A percentile compares a stretch with the other conserved stretches of the same genome.
phyloP scores from a whole-genome alignment of 2,113 vertebrate species.

The Apodemus speciosus region DNA sequence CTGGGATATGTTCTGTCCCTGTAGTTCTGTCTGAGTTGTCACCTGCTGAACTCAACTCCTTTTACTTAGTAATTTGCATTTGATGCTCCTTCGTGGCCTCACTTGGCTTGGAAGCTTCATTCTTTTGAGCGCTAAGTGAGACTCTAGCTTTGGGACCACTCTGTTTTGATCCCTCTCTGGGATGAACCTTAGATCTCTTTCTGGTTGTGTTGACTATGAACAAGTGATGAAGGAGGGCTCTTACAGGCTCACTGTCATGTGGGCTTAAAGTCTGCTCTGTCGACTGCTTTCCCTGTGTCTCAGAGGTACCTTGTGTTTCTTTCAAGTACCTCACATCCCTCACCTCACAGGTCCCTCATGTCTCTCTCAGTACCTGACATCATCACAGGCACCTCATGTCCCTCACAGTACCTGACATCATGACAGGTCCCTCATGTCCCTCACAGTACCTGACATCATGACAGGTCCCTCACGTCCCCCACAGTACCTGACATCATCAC shows the following conservation, averaged over 20 bases:
- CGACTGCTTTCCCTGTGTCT: not conserved
- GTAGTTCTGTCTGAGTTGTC: not conserved
- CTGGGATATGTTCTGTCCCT: not conserved
- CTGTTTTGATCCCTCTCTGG: not conserved
- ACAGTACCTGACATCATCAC: too few species aligned
- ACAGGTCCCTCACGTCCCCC: too few species aligned
- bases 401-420: too few species aligned
- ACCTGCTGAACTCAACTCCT: too few species aligned
- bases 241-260: not conserved
- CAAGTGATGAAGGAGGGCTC: not conserved
- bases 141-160: not conserved
- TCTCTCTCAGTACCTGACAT: not conserved
- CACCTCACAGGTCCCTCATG: not conserved
- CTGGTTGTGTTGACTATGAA: not conserved
- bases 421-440: too few species aligned
- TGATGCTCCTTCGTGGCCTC: not conserved
- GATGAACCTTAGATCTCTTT: not conserved
- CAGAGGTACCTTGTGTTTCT: too few species aligned
- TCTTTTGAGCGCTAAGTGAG: not conserved
- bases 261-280: not conserved
- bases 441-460: too few species aligned
- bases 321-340: not conserved
- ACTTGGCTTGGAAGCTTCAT: not conserved
- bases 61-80: not conserved
- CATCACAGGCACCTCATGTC: too few species aligned